These are phyloP conservation scores for Dicaeum eximium DNA, from an alignment of 2,113 vertebrate species.

Conservation along the genomic window DNA sequence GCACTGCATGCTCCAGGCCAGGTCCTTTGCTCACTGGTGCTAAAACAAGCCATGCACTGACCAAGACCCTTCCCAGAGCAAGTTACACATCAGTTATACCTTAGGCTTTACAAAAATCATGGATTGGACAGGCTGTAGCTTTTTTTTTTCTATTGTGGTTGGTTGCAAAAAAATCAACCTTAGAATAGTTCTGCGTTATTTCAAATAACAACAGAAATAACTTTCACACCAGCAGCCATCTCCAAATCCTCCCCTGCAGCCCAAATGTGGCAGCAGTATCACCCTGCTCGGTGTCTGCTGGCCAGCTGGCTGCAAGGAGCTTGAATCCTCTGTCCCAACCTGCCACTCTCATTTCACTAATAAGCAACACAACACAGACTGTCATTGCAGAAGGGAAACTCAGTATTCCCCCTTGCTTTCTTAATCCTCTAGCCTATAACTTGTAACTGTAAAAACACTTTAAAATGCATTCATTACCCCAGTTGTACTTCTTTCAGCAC, in stretches of 20 bases:
- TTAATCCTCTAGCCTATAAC: background rate
- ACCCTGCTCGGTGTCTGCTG: background rate
- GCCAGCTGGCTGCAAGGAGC: background rate
- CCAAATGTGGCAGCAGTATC: background rate
- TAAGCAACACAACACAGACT: background rate
- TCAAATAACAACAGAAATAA: background rate
- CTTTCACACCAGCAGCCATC: background rate
- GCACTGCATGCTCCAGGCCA: accelerated
- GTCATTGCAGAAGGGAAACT: background rate
- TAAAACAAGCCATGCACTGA: background rate
- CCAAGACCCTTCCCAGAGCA: background rate
- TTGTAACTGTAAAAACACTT: background rate
- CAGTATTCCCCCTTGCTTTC: background rate
- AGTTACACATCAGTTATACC: background rate
- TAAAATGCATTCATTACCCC: background rate
- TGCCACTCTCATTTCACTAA: background rate
- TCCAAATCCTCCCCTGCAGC: background rate
- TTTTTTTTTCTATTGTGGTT: background rate
- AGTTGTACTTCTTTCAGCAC: background rate
- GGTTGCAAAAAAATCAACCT: background rate
- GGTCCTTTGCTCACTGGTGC: background rate
- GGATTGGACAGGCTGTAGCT: background rate
- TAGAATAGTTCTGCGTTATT: background rate
- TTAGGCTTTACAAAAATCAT: background rate
- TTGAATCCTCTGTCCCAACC: background rate